Evolutionary conservation across 2,797 vertebrate species (phyloP), one percentile per base, ranked within the genome.

Genomic region (Chelmon rostratus): DNA sequence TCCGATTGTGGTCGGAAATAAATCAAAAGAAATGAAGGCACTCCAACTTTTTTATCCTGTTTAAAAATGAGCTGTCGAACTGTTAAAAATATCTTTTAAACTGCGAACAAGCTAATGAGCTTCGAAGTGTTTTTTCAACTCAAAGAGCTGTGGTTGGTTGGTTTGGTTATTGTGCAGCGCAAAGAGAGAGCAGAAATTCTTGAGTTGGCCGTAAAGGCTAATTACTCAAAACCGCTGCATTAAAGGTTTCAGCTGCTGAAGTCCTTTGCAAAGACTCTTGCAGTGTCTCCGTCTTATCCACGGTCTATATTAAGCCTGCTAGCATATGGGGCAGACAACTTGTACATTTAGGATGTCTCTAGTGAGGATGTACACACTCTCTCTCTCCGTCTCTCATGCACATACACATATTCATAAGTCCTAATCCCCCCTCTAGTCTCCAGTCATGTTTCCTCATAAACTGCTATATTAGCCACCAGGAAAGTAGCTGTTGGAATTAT

Each of bases 401-500:
- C 42, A 50, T 38, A 54, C 47, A 79, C 25, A 62, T 25, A 59
- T 53, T 78, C 5, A 52, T 33, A 58, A 68, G 86, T 83, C 63
- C 63, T 81, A 65, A 85, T 59, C 49, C n/a, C 21, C 25, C 12
- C 13, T 1, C 65, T 19, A 54, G 62, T 82, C 59, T 56, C 15
- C 61, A 73, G 56, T 67, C 47, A 56, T 63, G 40, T 68, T 54
- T 73, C 37, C 44, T 73, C 74, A 78, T 56, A 33, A 81, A 81
- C 61, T 68, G 38, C 18, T 75, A 52, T 72, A 57, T 76, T 64
- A 63, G 59, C 53, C 61, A 70, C 31, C 47, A 35, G 73, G 63
- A 84, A 76, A 75, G 68, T 72, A 65, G 53, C 50, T 64, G 67
- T 70, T 73, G 13, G 19, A 68, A 76, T 89, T 86, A 83, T 11